These are phyloP conservation scores for Habroteleia sp. DNA, from an alignment of 2,888 invertebrate species.

Conservation along the genomic window DNA sequence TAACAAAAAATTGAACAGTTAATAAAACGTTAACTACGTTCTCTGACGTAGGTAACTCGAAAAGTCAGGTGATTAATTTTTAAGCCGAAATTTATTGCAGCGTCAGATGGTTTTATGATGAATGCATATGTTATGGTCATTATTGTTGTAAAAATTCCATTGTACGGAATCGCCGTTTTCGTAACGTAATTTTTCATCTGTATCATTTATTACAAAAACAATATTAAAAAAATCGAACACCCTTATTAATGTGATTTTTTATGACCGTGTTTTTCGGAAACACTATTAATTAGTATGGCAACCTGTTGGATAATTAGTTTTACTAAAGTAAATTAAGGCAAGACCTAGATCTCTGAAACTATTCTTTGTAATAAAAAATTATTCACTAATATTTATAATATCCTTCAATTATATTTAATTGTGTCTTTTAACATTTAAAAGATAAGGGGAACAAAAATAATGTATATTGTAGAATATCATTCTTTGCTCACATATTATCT, in stretches of 20 bases:
- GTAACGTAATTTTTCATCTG: background rate
- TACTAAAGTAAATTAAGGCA: too few species aligned
- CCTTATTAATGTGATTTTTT: too few species aligned
- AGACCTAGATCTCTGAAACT: too few species aligned
- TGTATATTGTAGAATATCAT: too few species aligned
- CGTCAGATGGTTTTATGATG: constrained; percentile 24
- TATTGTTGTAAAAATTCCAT: background rate
- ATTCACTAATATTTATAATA: too few species aligned
- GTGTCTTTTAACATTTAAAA: too few species aligned
- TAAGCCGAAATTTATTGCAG: constrained; percentile 24
- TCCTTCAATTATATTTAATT: too few species aligned
- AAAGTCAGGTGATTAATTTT: constrained; percentile 29
- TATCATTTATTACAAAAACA: background rate
- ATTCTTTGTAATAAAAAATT: too few species aligned
- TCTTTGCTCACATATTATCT: too few species aligned
- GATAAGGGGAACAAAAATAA: too few species aligned
- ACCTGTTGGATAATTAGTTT: constrained; percentile 47
- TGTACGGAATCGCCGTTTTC: background rate
- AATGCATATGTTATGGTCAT: constrained; percentile 10
- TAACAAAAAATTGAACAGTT: constrained; percentile 3
- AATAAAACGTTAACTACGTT: constrained; percentile 9
- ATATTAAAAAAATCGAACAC: too few species aligned
- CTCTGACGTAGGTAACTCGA: background rate
- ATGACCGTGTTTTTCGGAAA: too few species aligned
- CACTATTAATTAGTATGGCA: constrained; percentile 32